Evolutionary conservation across 2,888 invertebrate genomes (phyloP), one percentile per base, ranked within the genome.

Genomic region (Ophioninae sp.): DNA sequence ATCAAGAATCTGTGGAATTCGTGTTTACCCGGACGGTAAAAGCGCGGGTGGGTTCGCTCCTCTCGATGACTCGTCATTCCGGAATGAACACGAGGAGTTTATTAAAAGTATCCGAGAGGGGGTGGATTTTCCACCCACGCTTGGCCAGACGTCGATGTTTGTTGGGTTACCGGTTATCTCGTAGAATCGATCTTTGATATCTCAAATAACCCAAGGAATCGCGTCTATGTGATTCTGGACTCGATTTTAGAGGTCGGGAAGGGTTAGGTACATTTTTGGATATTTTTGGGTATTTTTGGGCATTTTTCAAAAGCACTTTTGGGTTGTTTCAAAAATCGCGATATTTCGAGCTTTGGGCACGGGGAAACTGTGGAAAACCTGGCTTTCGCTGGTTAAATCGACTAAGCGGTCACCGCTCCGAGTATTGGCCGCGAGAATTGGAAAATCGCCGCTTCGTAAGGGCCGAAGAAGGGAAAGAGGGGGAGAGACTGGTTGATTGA

Each of bases 151-250:
- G 39, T 5, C n/a, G 20, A 30, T 73, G 76, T 61, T 72, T 64
- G 63, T 77, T 75, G 67, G 65, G 79, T 71, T 77, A 74, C 64
- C 67, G 76, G 68, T 82, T 81, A 82, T 79, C 83, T 75, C 22
- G 76, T 65, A 73, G 72, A 79, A 82, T 76, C 79, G 76, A 68
- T 59, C 83, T 85, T 81, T 83, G 82, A 86, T 86, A 86, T 79
- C 82, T 81, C 74, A 77, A 85, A 86, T 85, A 86, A 81, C 84
- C 78, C 74, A 30, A 51, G 79, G 82, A 83, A 85, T 75, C 56
- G 79, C 61, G 68, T 17, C n/a, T 68, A 22, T 59, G 64, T 68
- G 78, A 51, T 13, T 17, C 51, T 13, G 51, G 51, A 17, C 51
- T 17, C 13, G 51, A 51, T 51, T 39, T 41, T 2, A 10, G 51